Percentiles rank a stretch among this genome's conserved stretches.
phyloP scores from a whole-genome alignment of 1,140 invertebrate species.

The Pemphigus obesinymphae region DNA sequence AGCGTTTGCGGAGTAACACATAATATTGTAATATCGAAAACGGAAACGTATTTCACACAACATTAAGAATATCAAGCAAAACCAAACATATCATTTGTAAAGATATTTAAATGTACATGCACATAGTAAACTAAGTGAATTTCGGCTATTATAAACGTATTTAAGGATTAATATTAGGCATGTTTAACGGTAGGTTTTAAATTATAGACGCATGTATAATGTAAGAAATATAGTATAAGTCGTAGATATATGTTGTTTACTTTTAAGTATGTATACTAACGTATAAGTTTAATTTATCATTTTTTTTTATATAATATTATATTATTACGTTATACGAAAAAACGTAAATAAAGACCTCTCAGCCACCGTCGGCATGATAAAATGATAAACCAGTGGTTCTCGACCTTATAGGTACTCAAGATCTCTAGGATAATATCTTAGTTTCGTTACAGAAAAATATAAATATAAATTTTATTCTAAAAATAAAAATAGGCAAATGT shows the following conservation, averaged over 20 bases:
- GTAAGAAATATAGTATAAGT: background rate
- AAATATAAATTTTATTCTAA: no score
- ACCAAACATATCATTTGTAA: constrained; percentile 40
- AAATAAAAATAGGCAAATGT: no score
- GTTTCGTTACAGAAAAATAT: no score
- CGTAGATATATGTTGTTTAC: background rate
- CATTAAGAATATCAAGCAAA: constrained; percentile 38
- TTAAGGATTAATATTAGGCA: background rate
- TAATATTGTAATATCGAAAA: background rate
- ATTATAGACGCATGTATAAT: no score
- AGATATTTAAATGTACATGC: background rate
- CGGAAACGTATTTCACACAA: background rate
- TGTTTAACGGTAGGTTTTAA: constrained; percentile 11
- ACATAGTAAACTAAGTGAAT: constrained; percentile 35
- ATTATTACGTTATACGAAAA: background rate
- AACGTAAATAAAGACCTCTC: background rate
- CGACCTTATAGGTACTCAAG: no score
- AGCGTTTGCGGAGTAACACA: background rate
- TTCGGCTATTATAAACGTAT: background rate
- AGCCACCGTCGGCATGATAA: background rate
- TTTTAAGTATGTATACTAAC: background rate
- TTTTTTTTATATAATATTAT: no score
- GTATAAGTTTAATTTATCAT: background rate
- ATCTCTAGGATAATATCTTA: no score
- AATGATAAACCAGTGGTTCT: no score